Conservation (phyloP, 2,888 invertebrate genomes). For the Anodontia alba region DNA sequence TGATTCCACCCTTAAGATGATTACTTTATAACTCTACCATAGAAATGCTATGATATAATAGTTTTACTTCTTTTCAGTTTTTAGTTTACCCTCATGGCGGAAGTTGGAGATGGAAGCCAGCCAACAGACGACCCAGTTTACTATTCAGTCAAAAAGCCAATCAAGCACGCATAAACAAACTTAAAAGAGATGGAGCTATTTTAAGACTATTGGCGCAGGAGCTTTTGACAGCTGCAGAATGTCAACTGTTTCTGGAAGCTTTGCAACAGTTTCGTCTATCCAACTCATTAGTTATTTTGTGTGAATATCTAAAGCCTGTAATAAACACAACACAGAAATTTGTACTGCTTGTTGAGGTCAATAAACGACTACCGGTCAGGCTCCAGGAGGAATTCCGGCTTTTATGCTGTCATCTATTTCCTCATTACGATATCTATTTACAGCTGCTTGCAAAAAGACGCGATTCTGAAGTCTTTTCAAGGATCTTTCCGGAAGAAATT, state of each 20-base stretch:
- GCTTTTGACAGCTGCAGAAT: conserved; percentile 59
- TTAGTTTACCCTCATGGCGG: conserved; percentile 4
- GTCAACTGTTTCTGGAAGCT: conserved; percentile 59
- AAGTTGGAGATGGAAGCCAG: conserved; percentile 1
- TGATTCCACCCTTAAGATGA: too few relatives aligned
- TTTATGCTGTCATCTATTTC: neutral
- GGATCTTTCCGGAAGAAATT: neutral
- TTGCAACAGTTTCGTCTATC: conserved; percentile 66
- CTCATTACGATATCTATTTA: neutral
- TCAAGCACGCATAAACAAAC: neutral
- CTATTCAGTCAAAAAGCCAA: neutral
- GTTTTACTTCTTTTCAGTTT: neutral
- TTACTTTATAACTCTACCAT: too few relatives aligned
- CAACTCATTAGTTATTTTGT: conserved; percentile 63
- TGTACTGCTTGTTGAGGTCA: conserved; percentile 68
- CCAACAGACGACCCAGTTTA: neutral
- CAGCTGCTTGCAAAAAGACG: neutral
- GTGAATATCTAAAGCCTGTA: conserved; percentile 58
- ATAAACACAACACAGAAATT: conserved; percentile 68
- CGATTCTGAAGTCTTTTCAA: neutral
- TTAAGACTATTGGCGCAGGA: conserved; percentile 66
- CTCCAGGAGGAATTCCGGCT: conserved; percentile 32
- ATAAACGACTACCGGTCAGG: conserved; percentile 54
- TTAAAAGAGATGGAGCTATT: conserved; percentile 48
- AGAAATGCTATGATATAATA: too few relatives aligned